Evolutionary conservation across 2,888 invertebrate genomes (phyloP).

Genomic region (Ophion slaviceki): DNA sequence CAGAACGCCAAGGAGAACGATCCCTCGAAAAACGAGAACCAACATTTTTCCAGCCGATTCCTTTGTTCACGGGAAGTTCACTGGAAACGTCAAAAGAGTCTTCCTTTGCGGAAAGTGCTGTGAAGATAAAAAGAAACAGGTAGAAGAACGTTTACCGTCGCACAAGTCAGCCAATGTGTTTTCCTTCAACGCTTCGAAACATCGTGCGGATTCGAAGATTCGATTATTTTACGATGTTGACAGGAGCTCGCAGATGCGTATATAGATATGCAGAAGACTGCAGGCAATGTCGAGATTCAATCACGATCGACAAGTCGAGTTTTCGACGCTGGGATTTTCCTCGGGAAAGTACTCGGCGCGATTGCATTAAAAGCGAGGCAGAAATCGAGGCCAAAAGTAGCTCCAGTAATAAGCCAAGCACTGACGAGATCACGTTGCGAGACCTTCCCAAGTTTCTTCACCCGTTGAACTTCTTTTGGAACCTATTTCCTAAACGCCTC

Average conservation of each 20-base stretch:
- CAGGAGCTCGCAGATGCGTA: not conserved
- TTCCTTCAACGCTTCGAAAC: not conserved
- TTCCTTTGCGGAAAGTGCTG: not conserved
- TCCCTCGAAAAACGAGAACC: constrained; percentile 86
- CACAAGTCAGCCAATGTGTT: not conserved
- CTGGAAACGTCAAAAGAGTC: not conserved
- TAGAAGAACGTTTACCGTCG: not conserved
- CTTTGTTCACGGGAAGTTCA: not conserved
- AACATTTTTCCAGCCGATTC: constrained; percentile 85
- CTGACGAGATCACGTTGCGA: constrained; percentile 48
- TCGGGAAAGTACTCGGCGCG: constrained; percentile 32
- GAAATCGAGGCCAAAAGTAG: constrained; percentile 39
- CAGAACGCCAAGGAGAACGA: constrained; percentile 88
- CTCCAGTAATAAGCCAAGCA: constrained; percentile 24
- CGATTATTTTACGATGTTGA: constrained; percentile 7
- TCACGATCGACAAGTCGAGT: constrained; percentile 16
- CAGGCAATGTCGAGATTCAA: constrained; percentile 47
- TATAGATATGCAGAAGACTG: constrained; percentile 20
- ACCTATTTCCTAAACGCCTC: constrained; percentile 55
- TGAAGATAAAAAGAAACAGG: not conserved
- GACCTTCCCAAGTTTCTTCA: constrained; percentile 47
- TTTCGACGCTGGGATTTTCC: constrained; percentile 25
- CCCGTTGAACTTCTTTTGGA: constrained; percentile 43
- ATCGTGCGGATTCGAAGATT: not conserved
- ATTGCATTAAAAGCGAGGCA: constrained; percentile 46